These are phyloP conservation scores for Siniperca obscura DNA, from an alignment of 2,797 vertebrate genomes.

Conservation along the genomic window DNA sequence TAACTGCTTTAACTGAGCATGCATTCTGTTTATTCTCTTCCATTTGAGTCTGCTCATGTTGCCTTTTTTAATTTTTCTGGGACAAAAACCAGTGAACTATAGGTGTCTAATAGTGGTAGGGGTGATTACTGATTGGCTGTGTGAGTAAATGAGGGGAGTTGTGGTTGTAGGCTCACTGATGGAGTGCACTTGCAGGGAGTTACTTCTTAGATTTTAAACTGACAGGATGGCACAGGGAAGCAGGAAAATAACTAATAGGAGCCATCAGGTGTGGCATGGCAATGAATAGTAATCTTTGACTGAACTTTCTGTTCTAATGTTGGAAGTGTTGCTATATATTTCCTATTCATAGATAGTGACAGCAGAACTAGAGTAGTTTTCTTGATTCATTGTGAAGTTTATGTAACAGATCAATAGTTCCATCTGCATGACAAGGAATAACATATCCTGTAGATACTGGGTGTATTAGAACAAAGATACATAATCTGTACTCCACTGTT, in stretches of 20 bases:
- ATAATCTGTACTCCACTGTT: background rate
- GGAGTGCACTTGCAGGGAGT: background rate
- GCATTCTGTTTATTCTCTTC: too few relatives aligned
- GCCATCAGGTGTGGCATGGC: background rate
- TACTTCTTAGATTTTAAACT: background rate
- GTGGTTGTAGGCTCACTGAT: background rate
- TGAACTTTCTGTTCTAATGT: background rate
- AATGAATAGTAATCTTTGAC: background rate
- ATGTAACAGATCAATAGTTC: background rate
- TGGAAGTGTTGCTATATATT: background rate
- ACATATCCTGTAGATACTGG: background rate
- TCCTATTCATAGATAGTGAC: background rate
- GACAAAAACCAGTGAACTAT: too few relatives aligned
- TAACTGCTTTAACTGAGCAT: too few relatives aligned
- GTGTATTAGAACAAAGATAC: background rate
- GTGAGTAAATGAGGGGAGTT: too few relatives aligned
- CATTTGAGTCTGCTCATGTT: too few relatives aligned
- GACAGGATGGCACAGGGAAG: background rate
- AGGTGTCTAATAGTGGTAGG: too few relatives aligned
- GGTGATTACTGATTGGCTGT: too few relatives aligned
- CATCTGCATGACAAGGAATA: background rate
- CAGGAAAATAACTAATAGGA: background rate
- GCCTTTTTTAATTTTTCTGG: too few relatives aligned
- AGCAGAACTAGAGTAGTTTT: background rate
- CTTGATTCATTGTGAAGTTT: background rate